Base-by-base conservation (phyloP, 2,797 vertebrate genomes). In the Crenichthys baileyi region DNA sequence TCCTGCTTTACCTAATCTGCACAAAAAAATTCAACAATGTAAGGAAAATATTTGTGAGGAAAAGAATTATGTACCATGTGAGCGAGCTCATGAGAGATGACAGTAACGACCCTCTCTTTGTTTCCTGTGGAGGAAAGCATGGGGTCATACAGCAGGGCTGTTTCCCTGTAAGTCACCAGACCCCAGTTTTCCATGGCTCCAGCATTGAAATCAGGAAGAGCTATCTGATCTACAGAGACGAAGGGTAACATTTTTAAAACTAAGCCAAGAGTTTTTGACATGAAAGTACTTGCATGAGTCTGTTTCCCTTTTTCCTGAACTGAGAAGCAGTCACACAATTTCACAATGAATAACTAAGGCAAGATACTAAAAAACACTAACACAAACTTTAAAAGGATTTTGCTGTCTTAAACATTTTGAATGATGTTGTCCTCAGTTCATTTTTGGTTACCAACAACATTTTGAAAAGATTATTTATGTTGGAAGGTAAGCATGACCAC, bases 101-200 rank as follows among this genome's bases (percentile, higher is more conserved):
- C 94, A 0, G 94, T 94, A 55, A 91, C 83, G 51, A 98, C 93
- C 1, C 96, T 94, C 87, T 98, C 96, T 89, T 96, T 96, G 96
- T 98, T 98, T 79, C 94, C 20, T 0, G 84, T 96, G 82, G 98
- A 98, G 82, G 98, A 98, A 39, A 88, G 80, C 0, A 0, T 0
- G 0, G 73, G 7, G 39, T 98, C 93, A 0, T 87, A 97, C 20
- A 98, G 95, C 75, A 99, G 93, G 0, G 96, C 85, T 0, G 90
- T 97, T 91, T 99, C 98, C 51, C 97, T 94, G 93, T 99, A 99
- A 2, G 97, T 98, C 86, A 99, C 85, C 80, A 99, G 94, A 3
- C 98, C 98, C 98, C 98, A 99, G 94, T 99, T 99, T 93, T 99
- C 98, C 98, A 99, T 99, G 0, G 97, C 98, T 0, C 97, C 97